These are phyloP conservation scores for Rotaria socialis DNA, from an alignment of 2,888 invertebrate species.

Conservation along the genomic window DNA sequence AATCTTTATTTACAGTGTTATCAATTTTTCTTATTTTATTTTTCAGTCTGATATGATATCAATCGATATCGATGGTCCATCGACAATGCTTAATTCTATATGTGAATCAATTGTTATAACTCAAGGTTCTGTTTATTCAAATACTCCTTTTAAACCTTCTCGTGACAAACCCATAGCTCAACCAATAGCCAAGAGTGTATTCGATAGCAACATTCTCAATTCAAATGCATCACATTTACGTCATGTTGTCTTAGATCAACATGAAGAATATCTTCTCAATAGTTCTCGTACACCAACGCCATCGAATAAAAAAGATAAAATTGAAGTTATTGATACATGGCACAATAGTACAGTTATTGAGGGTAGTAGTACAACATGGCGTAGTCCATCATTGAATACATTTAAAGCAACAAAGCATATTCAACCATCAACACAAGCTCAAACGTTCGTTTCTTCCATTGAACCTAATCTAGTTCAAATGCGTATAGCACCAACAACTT, in stretches of 20 bases:
- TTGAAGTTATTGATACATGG: slow-evolving; percentile 6
- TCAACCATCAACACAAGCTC: neutral
- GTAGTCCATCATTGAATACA: neutral
- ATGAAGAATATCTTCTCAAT: neutral
- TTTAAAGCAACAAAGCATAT: neutral
- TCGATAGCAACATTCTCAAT: neutral
- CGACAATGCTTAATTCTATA: slow-evolving; percentile 17
- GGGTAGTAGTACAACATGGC: slow-evolving; percentile 15
- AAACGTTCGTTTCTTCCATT: neutral
- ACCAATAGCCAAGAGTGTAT: neutral
- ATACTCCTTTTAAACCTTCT: neutral
- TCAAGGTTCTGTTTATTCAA: slow-evolving; percentile 9
- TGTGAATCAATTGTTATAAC: slow-evolving; percentile 33
- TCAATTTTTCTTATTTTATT: neutral
- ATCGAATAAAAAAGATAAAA: slow-evolving; percentile 5
- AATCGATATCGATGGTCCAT: slow-evolving; percentile 10
- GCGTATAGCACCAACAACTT: neutral
- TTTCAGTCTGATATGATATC: slow-evolving; percentile 14
- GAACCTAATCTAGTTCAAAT: neutral
- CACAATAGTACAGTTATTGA: neutral
- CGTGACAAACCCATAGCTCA: neutral
- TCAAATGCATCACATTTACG: neutral
- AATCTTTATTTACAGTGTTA: too few relatives aligned
- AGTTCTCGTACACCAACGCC: neutral
- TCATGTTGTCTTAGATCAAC: neutral